Conservation (phyloP, 2,113 vertebrate species). For the Henicopernis longicauda region DNA sequence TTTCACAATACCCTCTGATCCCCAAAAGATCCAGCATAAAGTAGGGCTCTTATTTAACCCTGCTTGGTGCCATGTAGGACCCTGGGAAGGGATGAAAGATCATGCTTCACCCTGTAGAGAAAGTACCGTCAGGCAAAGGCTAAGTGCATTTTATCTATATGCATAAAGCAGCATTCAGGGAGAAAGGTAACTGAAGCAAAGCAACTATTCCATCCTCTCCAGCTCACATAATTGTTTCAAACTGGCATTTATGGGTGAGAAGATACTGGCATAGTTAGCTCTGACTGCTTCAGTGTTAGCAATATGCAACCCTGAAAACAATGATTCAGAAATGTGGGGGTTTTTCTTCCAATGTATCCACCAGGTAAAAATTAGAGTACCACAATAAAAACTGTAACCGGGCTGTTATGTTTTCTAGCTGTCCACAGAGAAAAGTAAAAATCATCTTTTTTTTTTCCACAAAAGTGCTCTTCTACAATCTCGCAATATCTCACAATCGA, state of each 20-base stretch:
- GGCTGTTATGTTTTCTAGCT: not conserved
- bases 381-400: not conserved
- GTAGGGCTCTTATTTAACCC: not conserved
- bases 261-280: not conserved
- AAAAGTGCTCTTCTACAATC: not conserved
- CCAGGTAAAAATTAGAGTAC: not conserved
- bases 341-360: not conserved
- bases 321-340: not conserved
- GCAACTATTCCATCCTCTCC: not conserved
- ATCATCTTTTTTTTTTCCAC: not conserved
- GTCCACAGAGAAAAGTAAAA: not conserved
- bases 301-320: not conserved
- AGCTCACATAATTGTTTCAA: not conserved
- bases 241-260: not conserved
- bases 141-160: not conserved
- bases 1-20: not conserved
- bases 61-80: not conserved
- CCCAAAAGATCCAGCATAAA: not conserved
- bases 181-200: not conserved
- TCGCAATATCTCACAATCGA: conserved; percentile 43
- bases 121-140: not conserved
- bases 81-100: not conserved
- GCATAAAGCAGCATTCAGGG: not conserved
- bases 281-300: not conserved
- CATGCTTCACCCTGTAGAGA: not conserved